Conservation (phyloP, 2,113 vertebrate species). For the Myodes glareolus region DNA sequence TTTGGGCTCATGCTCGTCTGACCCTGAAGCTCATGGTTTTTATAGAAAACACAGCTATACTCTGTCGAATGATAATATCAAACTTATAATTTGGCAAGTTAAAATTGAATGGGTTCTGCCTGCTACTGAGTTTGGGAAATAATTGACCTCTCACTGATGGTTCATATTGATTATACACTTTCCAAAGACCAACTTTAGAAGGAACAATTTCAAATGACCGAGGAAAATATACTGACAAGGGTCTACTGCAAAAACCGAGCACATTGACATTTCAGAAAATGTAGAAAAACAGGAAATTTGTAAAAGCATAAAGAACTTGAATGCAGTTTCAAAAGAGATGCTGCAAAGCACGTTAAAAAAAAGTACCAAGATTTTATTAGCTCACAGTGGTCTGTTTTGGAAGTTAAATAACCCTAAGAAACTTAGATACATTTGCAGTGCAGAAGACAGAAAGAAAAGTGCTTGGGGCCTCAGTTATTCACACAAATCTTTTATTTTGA, state of each 20-base stretch:
- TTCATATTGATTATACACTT: slow-evolving; percentile 43
- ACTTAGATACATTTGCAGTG: slow-evolving; percentile 42
- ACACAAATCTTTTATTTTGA: slow-evolving; percentile 13
- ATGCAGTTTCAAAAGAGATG: slow-evolving; percentile 60
- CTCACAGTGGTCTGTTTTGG: slow-evolving; percentile 48
- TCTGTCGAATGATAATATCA: not conserved
- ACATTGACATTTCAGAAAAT: slow-evolving; percentile 11
- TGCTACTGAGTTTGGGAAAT: slow-evolving; percentile 42
- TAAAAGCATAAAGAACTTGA: slow-evolving; percentile 69
- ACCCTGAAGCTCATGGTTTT: not conserved
- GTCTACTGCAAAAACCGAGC: slow-evolving; percentile 49
- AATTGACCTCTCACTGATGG: not conserved
- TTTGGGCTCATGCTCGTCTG: not conserved
- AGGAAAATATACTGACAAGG: slow-evolving; percentile 39
- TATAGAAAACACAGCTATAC: not conserved
- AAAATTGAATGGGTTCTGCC: not conserved
- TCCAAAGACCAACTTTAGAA: slow-evolving; percentile 13
- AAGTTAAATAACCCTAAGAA: slow-evolving; percentile 66
- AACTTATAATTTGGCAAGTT: not conserved
- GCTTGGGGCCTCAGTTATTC: slow-evolving; percentile 43
- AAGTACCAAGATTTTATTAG: slow-evolving; percentile 71
- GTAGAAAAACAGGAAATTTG: slow-evolving; percentile 39
- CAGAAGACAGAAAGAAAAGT: slow-evolving; percentile 51
- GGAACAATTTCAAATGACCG: slow-evolving; percentile 13
- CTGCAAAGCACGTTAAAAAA: slow-evolving; percentile 43